These are phyloP conservation scores for Bembecia ichneumoniformis DNA, from an alignment of 2,888 invertebrate genomes.

Conservation along the genomic window DNA sequence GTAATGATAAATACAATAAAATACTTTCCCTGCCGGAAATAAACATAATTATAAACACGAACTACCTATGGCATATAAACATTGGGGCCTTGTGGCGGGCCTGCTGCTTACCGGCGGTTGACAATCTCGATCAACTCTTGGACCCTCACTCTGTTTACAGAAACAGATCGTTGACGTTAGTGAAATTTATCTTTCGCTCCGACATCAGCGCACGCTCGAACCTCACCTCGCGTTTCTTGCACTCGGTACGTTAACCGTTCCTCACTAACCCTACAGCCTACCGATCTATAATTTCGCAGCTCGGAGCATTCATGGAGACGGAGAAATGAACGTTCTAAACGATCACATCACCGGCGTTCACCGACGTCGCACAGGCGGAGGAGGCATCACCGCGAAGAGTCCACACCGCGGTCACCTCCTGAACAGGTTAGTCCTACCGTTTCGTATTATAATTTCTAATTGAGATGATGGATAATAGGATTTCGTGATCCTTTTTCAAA, in stretches of 20 bases:
- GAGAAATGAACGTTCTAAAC: constrained; percentile 87
- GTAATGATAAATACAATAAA: constrained; percentile 11
- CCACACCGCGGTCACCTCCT: constrained; percentile 59
- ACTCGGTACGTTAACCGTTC: constrained; percentile 19
- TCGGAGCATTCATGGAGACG: constrained; percentile 84
- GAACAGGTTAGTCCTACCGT: constrained; percentile 62
- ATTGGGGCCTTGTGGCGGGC: constrained; percentile 45
- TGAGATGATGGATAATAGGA: constrained; percentile 36
- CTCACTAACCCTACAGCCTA: constrained; percentile 66
- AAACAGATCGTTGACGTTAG: constrained; percentile 57
- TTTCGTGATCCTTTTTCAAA: constrained; percentile 27
- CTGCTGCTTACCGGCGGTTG: constrained; percentile 57
- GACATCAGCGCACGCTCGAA: constrained; percentile 6
- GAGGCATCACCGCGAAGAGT: constrained; percentile 72
- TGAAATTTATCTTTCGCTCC: constrained; percentile 15
- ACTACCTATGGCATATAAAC: constrained; percentile 41
- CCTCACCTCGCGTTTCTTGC: constrained; percentile 41
- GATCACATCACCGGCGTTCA: constrained; percentile 87
- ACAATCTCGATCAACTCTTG: constrained; percentile 44
- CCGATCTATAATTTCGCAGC: constrained; percentile 76
- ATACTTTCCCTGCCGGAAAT: not conserved
- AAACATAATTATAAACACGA: constrained; percentile 31
- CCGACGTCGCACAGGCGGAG: constrained; percentile 82
- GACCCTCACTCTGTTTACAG: constrained; percentile 41
- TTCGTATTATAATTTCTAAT: constrained; percentile 28